Evolutionary conservation across 1,140 invertebrate genomes (phyloP).

Genomic region (Rhagoletis pomonella): DNA sequence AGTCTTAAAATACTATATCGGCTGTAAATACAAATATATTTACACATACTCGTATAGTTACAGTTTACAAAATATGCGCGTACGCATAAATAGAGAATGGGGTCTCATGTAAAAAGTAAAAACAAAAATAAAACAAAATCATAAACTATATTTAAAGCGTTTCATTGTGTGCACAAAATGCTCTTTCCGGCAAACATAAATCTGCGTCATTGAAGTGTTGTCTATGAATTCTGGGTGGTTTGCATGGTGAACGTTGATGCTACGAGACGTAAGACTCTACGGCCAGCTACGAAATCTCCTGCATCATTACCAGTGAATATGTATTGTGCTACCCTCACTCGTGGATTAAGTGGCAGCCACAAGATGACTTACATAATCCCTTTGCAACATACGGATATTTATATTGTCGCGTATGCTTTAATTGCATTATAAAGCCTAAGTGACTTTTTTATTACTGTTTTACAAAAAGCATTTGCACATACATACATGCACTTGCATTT

Average conservation of each 20-base stretch:
- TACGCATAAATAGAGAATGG: background rate
- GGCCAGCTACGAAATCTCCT: background rate
- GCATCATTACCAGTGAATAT: background rate
- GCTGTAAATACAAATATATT: too few relatives aligned
- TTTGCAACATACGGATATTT: constrained; percentile 24
- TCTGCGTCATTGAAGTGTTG: constrained; percentile 47
- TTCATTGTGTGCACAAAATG: constrained; percentile 41
- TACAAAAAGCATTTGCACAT: background rate
- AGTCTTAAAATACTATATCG: too few relatives aligned
- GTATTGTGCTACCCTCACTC: background rate
- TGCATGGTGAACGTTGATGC: background rate
- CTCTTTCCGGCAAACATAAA: constrained; percentile 42
- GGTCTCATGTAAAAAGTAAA: background rate
- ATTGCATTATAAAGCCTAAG: constrained; percentile 42
- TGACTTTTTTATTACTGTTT: constrained; percentile 12
- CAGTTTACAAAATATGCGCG: background rate
- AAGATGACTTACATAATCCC: constrained; percentile 44
- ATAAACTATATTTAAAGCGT: constrained; percentile 16
- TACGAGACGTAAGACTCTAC: background rate
- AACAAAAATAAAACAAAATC: background rate
- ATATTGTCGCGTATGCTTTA: constrained; percentile 38
- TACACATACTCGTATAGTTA: too few relatives aligned
- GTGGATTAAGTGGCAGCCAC: background rate
- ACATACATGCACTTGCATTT: background rate
- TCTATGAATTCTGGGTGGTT: constrained; percentile 50